These are phyloP conservation scores for Pangasius mekongensis DNA, from an alignment of 2,797 vertebrate genomes.

Conservation along the genomic window DNA sequence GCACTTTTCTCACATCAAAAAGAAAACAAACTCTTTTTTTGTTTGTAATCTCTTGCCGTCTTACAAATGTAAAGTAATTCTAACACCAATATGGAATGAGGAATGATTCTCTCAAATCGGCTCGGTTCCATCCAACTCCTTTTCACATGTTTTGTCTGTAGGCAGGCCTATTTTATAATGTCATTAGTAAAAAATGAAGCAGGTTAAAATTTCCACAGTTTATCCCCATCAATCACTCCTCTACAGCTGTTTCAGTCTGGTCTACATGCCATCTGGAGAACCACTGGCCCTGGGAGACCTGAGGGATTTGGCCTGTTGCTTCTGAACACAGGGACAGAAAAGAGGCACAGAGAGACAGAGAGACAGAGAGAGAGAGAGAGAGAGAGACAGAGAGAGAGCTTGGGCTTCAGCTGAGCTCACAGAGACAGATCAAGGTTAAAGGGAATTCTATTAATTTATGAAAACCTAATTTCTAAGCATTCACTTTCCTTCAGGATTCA, in stretches of 20 bases:
- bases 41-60: background rate
- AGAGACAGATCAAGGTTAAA: background rate
- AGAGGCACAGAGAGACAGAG: background rate
- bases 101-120: background rate
- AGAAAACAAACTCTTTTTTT: background rate
- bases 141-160: constrained; percentile 7
- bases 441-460: background rate
- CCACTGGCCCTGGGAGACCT: constrained; percentile 9
- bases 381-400: constrained; percentile 10
- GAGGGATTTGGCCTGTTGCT: background rate
- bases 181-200: constrained; percentile 4
- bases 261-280: constrained; percentile 49
- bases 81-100: background rate
- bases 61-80: constrained; percentile 4
- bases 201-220: constrained; percentile 22
- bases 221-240: background rate
- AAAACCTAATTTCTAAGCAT: background rate
- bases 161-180: background rate
- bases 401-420: background rate
- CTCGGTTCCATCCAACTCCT: background rate
- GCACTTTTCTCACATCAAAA: background rate
- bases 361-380: constrained; percentile 2
- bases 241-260: constrained; percentile 52
- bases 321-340: background rate
- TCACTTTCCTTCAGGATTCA: background rate